Evolutionary conservation across 2,888 invertebrate genomes (phyloP).

Genomic region (Noctuana brunneofusca): DNA sequence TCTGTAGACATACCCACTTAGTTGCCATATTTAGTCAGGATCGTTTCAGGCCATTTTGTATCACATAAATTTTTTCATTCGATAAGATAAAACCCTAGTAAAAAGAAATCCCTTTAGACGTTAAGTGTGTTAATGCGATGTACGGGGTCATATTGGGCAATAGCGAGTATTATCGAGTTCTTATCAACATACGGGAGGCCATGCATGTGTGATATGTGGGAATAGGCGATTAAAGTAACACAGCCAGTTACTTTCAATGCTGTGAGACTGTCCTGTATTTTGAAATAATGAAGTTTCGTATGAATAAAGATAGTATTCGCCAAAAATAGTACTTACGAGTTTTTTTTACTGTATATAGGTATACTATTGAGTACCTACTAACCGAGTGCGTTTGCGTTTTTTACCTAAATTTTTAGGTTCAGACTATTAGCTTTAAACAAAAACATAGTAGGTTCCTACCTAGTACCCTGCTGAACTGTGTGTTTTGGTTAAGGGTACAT

Average conservation of each 20-base stretch:
- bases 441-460: too few relatives aligned
- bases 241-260: background rate
- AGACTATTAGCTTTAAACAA: background rate
- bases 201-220: conserved; percentile 57
- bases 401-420: too few relatives aligned
- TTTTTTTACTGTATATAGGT: too few relatives aligned
- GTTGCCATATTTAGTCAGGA: too few relatives aligned
- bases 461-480: too few relatives aligned
- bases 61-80: background rate
- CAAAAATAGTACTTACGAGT: too few relatives aligned
- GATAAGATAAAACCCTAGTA: background rate
- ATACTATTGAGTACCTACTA: too few relatives aligned
- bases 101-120: background rate
- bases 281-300: background rate
- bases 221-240: conserved; percentile 44
- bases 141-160: conserved; percentile 73
- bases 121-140: conserved; percentile 17
- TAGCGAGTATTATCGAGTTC: conserved; percentile 72
- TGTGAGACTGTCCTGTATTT: conserved; percentile 11
- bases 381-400: too few relatives aligned
- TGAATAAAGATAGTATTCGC: too few relatives aligned
- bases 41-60: too few relatives aligned
- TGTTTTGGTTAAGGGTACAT: too few relatives aligned
- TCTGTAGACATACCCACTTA: too few relatives aligned
- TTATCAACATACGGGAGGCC: conserved; percentile 63